Percentiles rank a stretch among this genome's conserved stretches.
These are phyloP conservation scores for Paradoxurus hermaphroditus DNA, from an alignment of 2,113 vertebrate genomes.

Conservation along the genomic window DNA sequence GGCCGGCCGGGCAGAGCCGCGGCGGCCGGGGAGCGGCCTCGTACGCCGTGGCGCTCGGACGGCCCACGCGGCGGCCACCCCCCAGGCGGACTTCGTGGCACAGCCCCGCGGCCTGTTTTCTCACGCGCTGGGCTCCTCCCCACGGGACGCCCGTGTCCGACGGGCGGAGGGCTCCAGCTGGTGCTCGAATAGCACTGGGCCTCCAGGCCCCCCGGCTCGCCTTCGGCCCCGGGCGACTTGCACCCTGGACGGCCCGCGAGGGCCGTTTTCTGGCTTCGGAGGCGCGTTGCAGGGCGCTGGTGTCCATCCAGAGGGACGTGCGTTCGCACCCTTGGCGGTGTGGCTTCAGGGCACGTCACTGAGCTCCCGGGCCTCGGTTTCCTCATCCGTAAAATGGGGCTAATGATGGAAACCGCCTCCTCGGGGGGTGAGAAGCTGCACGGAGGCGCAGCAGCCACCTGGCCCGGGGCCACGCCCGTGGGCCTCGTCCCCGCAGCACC, in stretches of 20 bases:
- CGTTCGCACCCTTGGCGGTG: rapidly evolving
- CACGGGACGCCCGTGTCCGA: rapidly evolving
- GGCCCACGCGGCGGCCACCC: rapidly evolving
- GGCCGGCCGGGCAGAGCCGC: too few species aligned
- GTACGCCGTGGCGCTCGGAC: not conserved
- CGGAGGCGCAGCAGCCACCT: rapidly evolving
- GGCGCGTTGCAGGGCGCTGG: not conserved
- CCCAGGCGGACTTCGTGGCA: rapidly evolving
- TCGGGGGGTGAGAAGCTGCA: rapidly evolving
- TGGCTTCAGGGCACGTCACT: not conserved
- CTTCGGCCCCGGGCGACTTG: not conserved
- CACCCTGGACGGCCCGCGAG: rapidly evolving
- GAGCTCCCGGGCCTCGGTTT: not conserved
- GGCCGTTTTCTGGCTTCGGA: not conserved
- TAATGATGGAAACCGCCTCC: rapidly evolving
- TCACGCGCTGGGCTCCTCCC: not conserved
- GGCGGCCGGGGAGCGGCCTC: too few species aligned
- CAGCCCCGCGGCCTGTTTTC: not conserved
- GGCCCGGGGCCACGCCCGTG: rapidly evolving
- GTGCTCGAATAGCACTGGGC: not conserved
- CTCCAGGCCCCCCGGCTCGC: not conserved
- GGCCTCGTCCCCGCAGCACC: rapidly evolving
- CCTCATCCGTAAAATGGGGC: not conserved
- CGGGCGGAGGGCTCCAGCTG: rapidly evolving
- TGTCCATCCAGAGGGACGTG: rapidly evolving